These are phyloP conservation scores for Calephelis perditalis DNA, from an alignment of 2,888 invertebrate genomes.

Conservation along the genomic window DNA sequence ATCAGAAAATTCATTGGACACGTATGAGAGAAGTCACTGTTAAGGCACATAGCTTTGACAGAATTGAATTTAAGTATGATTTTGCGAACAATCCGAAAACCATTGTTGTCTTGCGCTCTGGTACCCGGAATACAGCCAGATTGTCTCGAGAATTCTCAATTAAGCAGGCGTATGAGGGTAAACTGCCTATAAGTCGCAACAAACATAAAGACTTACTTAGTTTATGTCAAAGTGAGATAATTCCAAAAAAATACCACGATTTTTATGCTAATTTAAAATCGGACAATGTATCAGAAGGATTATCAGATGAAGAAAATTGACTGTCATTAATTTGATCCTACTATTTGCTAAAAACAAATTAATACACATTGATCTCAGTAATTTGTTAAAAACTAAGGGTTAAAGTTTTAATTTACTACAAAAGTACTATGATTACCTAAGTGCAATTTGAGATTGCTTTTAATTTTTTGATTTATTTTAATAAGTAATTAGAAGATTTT, in stretches of 20 bases:
- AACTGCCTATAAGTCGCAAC: background rate
- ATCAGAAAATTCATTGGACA: background rate
- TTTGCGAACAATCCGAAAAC: background rate
- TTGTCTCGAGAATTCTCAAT: background rate
- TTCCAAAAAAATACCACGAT: background rate
- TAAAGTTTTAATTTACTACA: background rate
- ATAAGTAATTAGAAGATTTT: background rate
- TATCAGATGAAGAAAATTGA: background rate
- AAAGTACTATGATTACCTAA: background rate
- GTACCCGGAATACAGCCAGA: conserved; percentile 1
- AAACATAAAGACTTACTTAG: conserved; percentile 3
- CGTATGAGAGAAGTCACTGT: background rate
- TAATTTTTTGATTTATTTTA: conserved; percentile 6
- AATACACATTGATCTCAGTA: background rate
- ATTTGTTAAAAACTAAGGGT: background rate
- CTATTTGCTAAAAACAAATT: no score
- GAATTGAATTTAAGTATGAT: background rate
- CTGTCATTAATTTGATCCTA: no score
- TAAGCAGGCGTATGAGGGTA: background rate
- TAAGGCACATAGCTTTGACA: background rate
- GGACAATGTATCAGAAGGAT: background rate
- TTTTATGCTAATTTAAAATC: conserved; percentile 4
- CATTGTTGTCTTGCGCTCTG: background rate
- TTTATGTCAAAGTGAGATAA: conserved; percentile 2
- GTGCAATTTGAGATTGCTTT: background rate